Evolutionary conservation across 2,888 invertebrate genomes (phyloP), one percentile per base, ranked within the genome.

Genomic region (Lithophane leautieri): DNA sequence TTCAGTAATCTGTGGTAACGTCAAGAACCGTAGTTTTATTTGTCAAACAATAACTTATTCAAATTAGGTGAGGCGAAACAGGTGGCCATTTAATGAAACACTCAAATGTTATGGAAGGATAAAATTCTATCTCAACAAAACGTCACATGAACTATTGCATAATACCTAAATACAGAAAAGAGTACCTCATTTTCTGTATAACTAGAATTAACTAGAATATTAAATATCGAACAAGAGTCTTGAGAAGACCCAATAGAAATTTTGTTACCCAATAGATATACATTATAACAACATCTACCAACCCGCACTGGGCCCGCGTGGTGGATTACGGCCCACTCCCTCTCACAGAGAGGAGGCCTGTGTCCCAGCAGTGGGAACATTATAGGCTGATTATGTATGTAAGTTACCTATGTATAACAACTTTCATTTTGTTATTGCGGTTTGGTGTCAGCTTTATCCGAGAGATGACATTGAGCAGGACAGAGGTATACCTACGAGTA

Each of bases 41-140:
- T 62, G 44, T 22, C 68, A 83, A 79, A 83, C 16, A 83, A 58
- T 74, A 70, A 76, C 70, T 42, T 81, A 65, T 81, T 69, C 52
- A 68, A 60, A 79, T 65, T 60, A 65, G n/a, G 22, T 81, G 60
- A 76, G 42, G 19, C 25, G 19, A 42, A 69, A 47, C 76, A 69
- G 67, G 62, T 74, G 50, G 28, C 0, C 11, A 54, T 52, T 42
- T 58, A 54, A 25, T 40, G 25, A 70, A 34, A 40, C 19, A 62
- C 12, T 50, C 22, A 28, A 44, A 56, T 56, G 19, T 52, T 62
- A 52, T 67, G 25, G 34, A 62, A 67, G 61, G 73, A 22, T 16
- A 47, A 54, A 44, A 65, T 60, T 6, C 6, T 28, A 28, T n/a
- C 16, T 12, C 19, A 56, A 54, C 40, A 16, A 25, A 52, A 62